A percentile compares a stretch with the other conserved stretches of the same genome.
Conservation (phyloP, 2,113 vertebrate species). For the Aptenodytes forsteri region DNA sequence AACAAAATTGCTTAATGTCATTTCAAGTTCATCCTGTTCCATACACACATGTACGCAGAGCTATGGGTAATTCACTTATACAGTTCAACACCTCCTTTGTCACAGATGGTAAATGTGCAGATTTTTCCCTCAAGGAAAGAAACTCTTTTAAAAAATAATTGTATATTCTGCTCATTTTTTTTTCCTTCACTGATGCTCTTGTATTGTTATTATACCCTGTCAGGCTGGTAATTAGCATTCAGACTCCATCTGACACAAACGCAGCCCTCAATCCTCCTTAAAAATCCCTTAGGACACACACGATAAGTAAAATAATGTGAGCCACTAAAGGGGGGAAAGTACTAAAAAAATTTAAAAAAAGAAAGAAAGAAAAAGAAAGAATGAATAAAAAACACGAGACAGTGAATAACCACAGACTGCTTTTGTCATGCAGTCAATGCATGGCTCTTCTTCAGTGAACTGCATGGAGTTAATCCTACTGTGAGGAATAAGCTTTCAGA, state of each 20-base stretch:
- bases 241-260: slow-evolving; percentile 60
- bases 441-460: slow-evolving; percentile 7
- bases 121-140: slow-evolving; percentile 72
- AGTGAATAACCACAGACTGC: background rate
- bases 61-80: slow-evolving; percentile 63
- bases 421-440: background rate
- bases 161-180: slow-evolving; percentile 69
- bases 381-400: background rate
- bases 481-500: background rate
- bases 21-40: slow-evolving; percentile 71
- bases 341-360: background rate
- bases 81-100: slow-evolving; percentile 67
- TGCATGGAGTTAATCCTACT: background rate
- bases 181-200: slow-evolving; percentile 61
- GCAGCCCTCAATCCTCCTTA: slow-evolving; percentile 48
- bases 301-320: slow-evolving; percentile 33
- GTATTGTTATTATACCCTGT: slow-evolving; percentile 69
- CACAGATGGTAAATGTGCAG: slow-evolving; percentile 70
- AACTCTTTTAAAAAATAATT: slow-evolving; percentile 75
- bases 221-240: slow-evolving; percentile 72
- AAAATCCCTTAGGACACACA: slow-evolving; percentile 53
- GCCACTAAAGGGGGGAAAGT: background rate
- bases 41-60: slow-evolving; percentile 41
- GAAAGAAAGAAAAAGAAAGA: background rate
- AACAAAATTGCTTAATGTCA: slow-evolving; percentile 73